Evolutionary conservation across 2,888 invertebrate genomes (phyloP).

Genomic region (Leucoptera coffeella): DNA sequence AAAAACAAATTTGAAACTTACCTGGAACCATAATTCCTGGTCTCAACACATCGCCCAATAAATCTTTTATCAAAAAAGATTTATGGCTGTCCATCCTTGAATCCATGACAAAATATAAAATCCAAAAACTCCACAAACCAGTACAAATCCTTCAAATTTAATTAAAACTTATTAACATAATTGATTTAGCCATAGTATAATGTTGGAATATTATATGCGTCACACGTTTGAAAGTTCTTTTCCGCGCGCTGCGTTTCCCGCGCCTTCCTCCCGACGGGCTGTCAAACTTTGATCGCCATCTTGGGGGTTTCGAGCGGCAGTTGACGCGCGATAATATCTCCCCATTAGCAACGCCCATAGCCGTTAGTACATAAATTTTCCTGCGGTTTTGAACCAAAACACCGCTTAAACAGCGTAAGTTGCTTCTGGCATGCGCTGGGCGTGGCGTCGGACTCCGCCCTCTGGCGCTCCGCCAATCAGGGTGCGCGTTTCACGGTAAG

Average conservation of each 20-base stretch:
- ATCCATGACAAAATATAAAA: too few species aligned
- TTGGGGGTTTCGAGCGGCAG: slow-evolving; percentile 25
- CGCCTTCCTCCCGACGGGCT: slow-evolving; percentile 24
- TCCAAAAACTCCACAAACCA: not conserved
- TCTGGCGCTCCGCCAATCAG: slow-evolving; percentile 17
- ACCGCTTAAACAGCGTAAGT: slow-evolving; percentile 50
- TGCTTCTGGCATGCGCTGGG: slow-evolving; percentile 48
- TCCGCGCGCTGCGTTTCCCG: slow-evolving; percentile 27
- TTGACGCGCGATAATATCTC: slow-evolving; percentile 39
- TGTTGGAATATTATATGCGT: not conserved
- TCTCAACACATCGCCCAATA: slow-evolving; percentile 68
- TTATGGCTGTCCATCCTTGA: slow-evolving; percentile 58
- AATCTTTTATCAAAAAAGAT: slow-evolving; percentile 79
- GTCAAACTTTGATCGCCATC: too few species aligned
- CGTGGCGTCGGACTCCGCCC: slow-evolving; percentile 24
- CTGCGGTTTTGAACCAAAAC: slow-evolving; percentile 48
- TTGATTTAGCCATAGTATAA: too few species aligned
- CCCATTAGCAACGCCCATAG: slow-evolving; percentile 46
- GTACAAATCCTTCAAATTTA: too few species aligned
- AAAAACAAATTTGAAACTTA: slow-evolving; percentile 9
- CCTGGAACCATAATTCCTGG: slow-evolving; percentile 14
- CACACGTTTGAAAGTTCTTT: not conserved
- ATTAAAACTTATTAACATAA: too few species aligned
- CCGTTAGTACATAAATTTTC: slow-evolving; percentile 45
- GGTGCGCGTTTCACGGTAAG: slow-evolving; percentile 24